phyloP scores from a whole-genome alignment of 2,888 invertebrate species.

The Oligia strigilis region DNA sequence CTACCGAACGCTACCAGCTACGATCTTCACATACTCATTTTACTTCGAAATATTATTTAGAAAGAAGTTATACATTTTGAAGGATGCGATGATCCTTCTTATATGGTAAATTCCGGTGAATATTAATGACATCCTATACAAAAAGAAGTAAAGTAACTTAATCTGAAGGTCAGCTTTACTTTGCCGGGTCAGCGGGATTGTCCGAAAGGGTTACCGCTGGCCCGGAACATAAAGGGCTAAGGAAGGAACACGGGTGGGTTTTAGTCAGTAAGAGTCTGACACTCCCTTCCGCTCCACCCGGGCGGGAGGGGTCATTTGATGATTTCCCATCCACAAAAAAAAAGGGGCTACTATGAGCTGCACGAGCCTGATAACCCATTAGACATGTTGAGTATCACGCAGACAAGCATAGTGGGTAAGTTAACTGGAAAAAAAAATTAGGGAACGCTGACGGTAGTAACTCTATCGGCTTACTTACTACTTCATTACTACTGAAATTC shows the following conservation, averaged over 20 bases:
- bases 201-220: too few relatives aligned
- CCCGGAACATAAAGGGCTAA: too few relatives aligned
- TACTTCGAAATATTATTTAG: not conserved
- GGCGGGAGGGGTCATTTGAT: too few relatives aligned
- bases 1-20: too few relatives aligned
- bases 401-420: constrained; percentile 85
- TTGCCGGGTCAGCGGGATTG: too few relatives aligned
- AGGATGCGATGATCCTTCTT: not conserved
- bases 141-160: not conserved
- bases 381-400: constrained; percentile 88
- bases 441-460: not conserved
- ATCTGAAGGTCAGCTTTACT: constrained; percentile 26
- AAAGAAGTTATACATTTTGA: not conserved
- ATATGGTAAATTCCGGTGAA: not conserved
- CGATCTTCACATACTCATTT: too few relatives aligned
- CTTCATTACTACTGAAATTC: too few relatives aligned
- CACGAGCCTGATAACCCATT: constrained; percentile 45
- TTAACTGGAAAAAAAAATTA: not conserved
- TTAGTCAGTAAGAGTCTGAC: too few relatives aligned
- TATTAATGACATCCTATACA: not conserved
- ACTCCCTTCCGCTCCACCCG: too few relatives aligned
- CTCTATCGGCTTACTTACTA: not conserved
- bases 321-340: too few relatives aligned
- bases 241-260: too few relatives aligned
- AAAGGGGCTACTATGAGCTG: too few relatives aligned